Evolutionary conservation across 2,797 vertebrate species (phyloP).

Genomic region (Tenualosa ilisha): DNA sequence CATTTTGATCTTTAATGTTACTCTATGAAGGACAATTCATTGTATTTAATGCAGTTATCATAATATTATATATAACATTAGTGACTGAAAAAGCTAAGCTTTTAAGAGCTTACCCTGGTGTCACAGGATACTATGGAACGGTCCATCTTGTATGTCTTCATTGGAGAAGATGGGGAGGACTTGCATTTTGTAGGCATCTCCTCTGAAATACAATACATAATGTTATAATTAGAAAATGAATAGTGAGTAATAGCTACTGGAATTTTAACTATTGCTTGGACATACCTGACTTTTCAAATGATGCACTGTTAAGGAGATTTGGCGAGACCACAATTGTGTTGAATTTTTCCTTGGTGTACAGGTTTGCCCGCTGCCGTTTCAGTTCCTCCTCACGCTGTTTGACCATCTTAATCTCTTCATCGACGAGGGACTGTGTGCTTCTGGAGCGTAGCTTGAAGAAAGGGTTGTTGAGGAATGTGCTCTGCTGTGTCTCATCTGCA

Average conservation of each 20-base stretch:
- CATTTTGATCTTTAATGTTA: no score
- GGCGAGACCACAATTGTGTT: conserved; percentile 59
- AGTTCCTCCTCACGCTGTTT: conserved; percentile 79
- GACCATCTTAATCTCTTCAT: conserved; percentile 78
- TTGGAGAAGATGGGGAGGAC: conserved; percentile 81
- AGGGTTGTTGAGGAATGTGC: conserved; percentile 77
- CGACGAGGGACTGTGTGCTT: conserved; percentile 76
- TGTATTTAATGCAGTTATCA: no score
- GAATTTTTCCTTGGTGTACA: conserved; percentile 68
- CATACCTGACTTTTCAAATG: conserved; percentile 72
- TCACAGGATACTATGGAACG: conserved; percentile 76
- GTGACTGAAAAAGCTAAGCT: neutral
- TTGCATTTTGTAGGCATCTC: conserved; percentile 76
- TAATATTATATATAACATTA: neutral
- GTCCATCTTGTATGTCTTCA: conserved; percentile 80
- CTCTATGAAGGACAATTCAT: no score
- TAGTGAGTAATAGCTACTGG: neutral
- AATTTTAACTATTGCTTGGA: neutral
- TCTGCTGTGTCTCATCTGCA: conserved; percentile 70
- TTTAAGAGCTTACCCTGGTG: conserved; percentile 68
- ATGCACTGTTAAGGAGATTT: conserved; percentile 67
- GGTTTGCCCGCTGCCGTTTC: conserved; percentile 69
- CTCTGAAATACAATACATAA: conserved; percentile 50
- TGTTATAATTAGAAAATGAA: neutral
- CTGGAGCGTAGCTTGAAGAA: conserved; percentile 82